These are phyloP conservation scores for Nasonia giraulti DNA, from an alignment of 1,140 invertebrate genomes.

Conservation along the genomic window DNA sequence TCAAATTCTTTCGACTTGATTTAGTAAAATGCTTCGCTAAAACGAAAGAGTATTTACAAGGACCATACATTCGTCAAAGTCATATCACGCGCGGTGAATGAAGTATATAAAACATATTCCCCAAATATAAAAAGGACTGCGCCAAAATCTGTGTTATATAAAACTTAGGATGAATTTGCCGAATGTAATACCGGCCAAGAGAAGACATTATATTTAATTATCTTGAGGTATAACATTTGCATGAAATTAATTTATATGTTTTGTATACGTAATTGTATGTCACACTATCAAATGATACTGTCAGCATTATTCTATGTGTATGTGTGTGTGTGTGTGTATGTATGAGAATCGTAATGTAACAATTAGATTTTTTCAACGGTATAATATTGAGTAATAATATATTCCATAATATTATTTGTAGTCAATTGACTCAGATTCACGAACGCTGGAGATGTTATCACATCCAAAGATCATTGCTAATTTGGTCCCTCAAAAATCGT, in stretches of 20 bases:
- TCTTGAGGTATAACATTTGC: not conserved
- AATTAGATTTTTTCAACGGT: no score
- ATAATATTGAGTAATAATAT: no score
- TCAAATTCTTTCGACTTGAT: slow-evolving; percentile 9
- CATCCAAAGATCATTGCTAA: no score
- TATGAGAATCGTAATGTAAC: no score
- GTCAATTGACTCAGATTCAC: not conserved
- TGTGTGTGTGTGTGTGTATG: no score
- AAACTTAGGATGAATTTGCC: slow-evolving; percentile 41
- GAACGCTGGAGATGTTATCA: not conserved
- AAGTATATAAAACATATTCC: slow-evolving; percentile 37
- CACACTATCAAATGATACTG: no score
- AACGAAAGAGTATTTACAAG: slow-evolving; percentile 32
- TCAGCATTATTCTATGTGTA: no score
- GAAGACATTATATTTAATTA: slow-evolving; percentile 40
- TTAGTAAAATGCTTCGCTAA: slow-evolving; percentile 12
- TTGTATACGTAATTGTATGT: no score
- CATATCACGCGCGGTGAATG: slow-evolving; percentile 44
- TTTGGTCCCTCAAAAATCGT: no score
- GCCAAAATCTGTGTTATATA: slow-evolving; percentile 46
- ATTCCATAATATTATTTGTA: not conserved
- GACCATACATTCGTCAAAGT: slow-evolving; percentile 39
- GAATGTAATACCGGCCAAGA: slow-evolving; percentile 1
- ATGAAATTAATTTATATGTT: no score
- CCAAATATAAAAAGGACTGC: slow-evolving; percentile 41